Evolutionary conservation across 2,888 invertebrate species (phyloP).

Genomic region (Leptogaster cylindrica): DNA sequence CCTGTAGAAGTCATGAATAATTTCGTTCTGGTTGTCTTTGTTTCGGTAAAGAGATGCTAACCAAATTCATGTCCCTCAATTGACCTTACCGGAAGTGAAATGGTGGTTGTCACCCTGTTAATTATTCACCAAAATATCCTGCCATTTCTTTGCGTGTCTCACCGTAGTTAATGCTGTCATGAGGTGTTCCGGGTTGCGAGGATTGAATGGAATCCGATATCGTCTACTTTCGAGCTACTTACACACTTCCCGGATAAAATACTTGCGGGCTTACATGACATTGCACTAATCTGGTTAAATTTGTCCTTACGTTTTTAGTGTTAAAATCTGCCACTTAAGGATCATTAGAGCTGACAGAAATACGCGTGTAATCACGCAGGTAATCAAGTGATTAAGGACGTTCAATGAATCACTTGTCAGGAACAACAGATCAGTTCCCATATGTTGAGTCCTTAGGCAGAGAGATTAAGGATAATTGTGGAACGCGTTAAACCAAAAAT

Average conservation of each 20-base stretch:
- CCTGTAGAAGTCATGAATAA: too few species aligned
- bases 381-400: conserved; percentile 32
- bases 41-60: too few species aligned
- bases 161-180: not conserved
- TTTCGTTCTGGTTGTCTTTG: too few species aligned
- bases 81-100: too few species aligned
- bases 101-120: too few species aligned
- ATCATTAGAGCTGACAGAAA: conserved; percentile 10
- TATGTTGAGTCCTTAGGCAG: not conserved
- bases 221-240: not conserved
- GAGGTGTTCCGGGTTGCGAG: not conserved
- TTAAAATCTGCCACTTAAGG: not conserved
- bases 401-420: conserved; percentile 37
- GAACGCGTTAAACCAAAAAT: not conserved
- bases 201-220: not conserved
- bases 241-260: too few species aligned
- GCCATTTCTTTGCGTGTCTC: too few species aligned
- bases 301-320: not conserved
- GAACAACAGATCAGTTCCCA: conserved; percentile 25
- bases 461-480: conserved; percentile 23
- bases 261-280: not conserved
- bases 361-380: conserved; percentile 25
- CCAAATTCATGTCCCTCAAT: too few species aligned
- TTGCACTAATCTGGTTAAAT: conserved; percentile 16
- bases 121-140: too few species aligned